Conservation (phyloP, 2,888 invertebrate species). For the Erebia aethiops region DNA sequence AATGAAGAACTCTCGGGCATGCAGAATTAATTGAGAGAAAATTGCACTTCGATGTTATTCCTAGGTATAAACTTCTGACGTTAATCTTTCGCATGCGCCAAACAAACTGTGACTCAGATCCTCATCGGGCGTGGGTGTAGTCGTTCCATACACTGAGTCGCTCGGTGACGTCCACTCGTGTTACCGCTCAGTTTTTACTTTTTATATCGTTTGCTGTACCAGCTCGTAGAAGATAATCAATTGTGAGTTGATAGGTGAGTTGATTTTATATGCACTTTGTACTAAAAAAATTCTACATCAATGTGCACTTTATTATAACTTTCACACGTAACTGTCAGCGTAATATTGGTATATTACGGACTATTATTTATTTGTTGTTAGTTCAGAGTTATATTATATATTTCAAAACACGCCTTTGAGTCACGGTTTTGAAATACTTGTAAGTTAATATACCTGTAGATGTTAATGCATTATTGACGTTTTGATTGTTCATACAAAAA, state of each 20-base stretch:
- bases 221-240: slow-evolving; percentile 25
- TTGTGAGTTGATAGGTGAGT: slow-evolving; percentile 42
- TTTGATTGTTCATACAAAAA: background rate
- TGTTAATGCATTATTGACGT: background rate
- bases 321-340: background rate
- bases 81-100: slow-evolving; percentile 50
- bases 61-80: slow-evolving; percentile 19
- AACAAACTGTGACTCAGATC: slow-evolving; percentile 50
- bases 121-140: slow-evolving; percentile 19
- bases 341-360: background rate
- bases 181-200: slow-evolving; percentile 49
- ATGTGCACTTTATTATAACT: background rate
- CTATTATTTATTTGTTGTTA: background rate
- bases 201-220: slow-evolving; percentile 20
- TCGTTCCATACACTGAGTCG: slow-evolving; percentile 31
- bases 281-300: no score
- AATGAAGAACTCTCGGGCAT: no score
- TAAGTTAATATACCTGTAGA: background rate
- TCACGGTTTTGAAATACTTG: background rate
- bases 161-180: slow-evolving; percentile 41
- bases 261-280: no score
- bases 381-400: background rate
- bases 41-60: slow-evolving; percentile 14
- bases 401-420: slow-evolving; percentile 5
- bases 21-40: background rate